Base-by-base conservation (phyloP, 2,888 invertebrate species). In the Ormyrus rosae region DNA sequence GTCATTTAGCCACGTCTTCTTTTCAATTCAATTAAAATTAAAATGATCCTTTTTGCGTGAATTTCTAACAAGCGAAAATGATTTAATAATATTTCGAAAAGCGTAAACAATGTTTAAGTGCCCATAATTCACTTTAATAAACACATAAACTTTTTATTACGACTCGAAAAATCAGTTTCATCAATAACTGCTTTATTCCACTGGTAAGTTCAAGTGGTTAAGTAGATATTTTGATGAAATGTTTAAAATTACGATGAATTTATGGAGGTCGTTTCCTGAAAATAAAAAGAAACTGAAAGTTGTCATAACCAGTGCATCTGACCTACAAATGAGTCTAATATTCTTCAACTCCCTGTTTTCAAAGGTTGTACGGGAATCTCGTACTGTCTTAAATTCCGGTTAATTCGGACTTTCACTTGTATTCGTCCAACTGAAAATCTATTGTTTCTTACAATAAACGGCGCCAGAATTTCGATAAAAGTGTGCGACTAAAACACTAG, bases 201-300 rank as follows among this genome's bases (percentile, higher is more conserved):
- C 45, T 10, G 34, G 34, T 34, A 34, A 34, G 34, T 4, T 34
- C 34, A 34, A 34, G 34, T 34, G 4, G 4, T 34, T 34, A 34
- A 34, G 34, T 34, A 34, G 34, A 34, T 34, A 34, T 34, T 34
- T 34, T 34, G 3, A 34, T 7, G 34, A 46, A 60, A 7, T 6
- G 9, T 60, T 60, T 9, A 60, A 60, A 60, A 60, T 19, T 0
- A 19, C 19, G 19, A 7, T 58, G 13, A 74, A 53, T 61, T 63
- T 61, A 77, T 67, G 64, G 50, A 65, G 71, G 56, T 51, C 53
- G 46, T 58, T 45, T 13, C 58, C 45, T 69, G n/a, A 61, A 73
- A 71, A 71, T 53, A 68, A 68, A 48, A 73, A 58, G 68, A 81
- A 72, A 81, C 60, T 51, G 80, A 81, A 81, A 81, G 80, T 77